phyloP scores from a whole-genome alignment of 2,113 vertebrate species.

The Phasianus colchicus region DNA sequence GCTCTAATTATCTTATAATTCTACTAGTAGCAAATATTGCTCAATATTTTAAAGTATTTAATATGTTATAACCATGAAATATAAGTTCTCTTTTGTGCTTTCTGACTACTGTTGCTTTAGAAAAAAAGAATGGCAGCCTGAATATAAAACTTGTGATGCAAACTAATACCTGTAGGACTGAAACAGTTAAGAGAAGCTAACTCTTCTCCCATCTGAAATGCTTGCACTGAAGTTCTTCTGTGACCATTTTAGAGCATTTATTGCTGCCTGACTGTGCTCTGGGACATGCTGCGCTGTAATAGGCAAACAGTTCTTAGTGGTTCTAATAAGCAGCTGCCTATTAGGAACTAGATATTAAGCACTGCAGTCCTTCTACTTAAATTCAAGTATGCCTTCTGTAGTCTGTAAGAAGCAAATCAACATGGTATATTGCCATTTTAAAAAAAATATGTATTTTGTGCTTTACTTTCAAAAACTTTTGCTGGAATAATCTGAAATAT shows the following conservation, averaged over 20 bases:
- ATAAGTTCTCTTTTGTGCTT: background rate
- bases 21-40: background rate
- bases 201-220: background rate
- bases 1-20: background rate
- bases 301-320: background rate
- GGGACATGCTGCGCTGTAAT: background rate
- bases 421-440: slow-evolving; percentile 9
- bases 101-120: background rate
- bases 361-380: slow-evolving; percentile 40
- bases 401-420: slow-evolving; percentile 12
- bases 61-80: background rate
- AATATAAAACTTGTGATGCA: background rate
- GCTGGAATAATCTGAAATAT: background rate
- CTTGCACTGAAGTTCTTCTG: background rate
- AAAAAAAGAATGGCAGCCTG: background rate
- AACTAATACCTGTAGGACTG: background rate
- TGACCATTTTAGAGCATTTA: background rate
- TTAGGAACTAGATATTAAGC: slow-evolving; percentile 8
- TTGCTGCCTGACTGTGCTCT: background rate
- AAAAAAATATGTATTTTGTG: slow-evolving; percentile 6
- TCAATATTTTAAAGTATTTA: background rate
- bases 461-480: slow-evolving; percentile 26
- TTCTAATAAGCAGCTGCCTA: background rate
- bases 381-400: slow-evolving; percentile 36
- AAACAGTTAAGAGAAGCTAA: background rate